Evolutionary conservation across 2,888 invertebrate genomes (phyloP), one percentile per base, ranked within the genome.

Genomic region (Ormyrus rosae): DNA sequence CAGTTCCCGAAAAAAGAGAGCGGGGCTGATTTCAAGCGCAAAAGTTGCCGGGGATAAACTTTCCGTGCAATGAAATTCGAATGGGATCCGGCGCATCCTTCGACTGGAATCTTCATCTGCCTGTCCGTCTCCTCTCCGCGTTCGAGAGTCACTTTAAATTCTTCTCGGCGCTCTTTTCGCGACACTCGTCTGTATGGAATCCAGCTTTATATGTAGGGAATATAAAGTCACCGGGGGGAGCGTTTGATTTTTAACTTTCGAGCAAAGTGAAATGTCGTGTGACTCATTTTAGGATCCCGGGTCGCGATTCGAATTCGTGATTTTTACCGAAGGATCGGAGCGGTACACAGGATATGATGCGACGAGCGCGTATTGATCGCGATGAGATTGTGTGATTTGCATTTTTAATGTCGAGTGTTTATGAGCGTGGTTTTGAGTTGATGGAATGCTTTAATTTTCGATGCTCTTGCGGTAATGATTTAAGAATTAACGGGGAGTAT

Each of bases 91-190:
- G 10, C 13, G 50, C 13, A 60, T 70, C 50, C 34, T 60, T 60
- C 11, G 11, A 60, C 19, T 70, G 60, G 70, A 70, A 70, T 70
- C 50, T 34, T 70, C 60, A 60, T 70, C 34, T 60, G 8, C 60
- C 48, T 60, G 13, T 70, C 58, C 13, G 50, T 70, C 34, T 70
- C 11, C 13, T 13, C 6, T 19, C 10, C 19, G 11, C 34, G 3
- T 2, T 2, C 2, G 34, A 60, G 46, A 5, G 48, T 13, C 48
- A 58, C 58, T 70, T 70, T 46, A 70, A 70, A 58, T 58, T 70
- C 69, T 70, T 56, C 48, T 70, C 69, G 60, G 19, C 70, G 69
- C 50, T 70, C 10, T 45, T 71, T 11, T 61, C 34, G 19, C 61
- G 19, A 10, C 50, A 13, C 50, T 51, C 19, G 60, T 2, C 8